Percentiles rank a stretch among this genome's conserved stretches.
phyloP scores from a whole-genome alignment of 2,113 vertebrate genomes.

The Salvelinus namaycush region DNA sequence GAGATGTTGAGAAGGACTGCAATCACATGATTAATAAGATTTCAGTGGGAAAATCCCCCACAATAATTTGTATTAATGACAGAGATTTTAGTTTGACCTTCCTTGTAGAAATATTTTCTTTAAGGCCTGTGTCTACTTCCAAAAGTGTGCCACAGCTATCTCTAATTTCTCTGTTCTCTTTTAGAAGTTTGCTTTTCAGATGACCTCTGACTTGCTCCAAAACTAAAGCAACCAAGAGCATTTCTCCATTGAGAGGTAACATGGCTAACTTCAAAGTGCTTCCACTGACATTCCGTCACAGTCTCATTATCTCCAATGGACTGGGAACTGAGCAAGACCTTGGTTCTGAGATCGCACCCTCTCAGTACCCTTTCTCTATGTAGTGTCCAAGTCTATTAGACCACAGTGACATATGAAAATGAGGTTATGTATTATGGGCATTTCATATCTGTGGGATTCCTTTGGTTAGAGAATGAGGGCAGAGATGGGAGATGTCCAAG shows the following conservation, averaged over 20 bases:
- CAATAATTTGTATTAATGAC: too few relatives aligned
- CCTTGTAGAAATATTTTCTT: too few relatives aligned
- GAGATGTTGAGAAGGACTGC: too few relatives aligned
- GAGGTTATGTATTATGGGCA: conserved; percentile 56
- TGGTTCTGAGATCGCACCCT: conserved; percentile 36
- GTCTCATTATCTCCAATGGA: conserved; percentile 48
- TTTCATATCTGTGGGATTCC: conserved; percentile 52
- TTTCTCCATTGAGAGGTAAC: conserved; percentile 23
- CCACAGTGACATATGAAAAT: conserved; percentile 65
- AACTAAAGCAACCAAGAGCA: neutral
- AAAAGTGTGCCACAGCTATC: neutral
- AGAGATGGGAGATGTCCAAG: conserved; percentile 15
- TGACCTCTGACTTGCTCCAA: conserved; percentile 26
- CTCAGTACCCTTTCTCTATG: conserved; percentile 15
- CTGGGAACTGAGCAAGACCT: conserved; percentile 36
- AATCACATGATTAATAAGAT: too few relatives aligned
- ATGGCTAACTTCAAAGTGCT: conserved; percentile 38
- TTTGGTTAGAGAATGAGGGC: conserved; percentile 12
- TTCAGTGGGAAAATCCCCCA: too few relatives aligned
- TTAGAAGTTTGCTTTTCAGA: too few relatives aligned
- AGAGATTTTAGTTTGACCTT: too few relatives aligned
- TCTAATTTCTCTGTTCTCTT: conserved; percentile 12
- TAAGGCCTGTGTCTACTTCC: too few relatives aligned
- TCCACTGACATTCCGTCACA: conserved; percentile 16
- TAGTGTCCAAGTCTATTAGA: conserved; percentile 55